Base-by-base conservation (phyloP, 2,888 invertebrate genomes). In the Hydraecia micacea region DNA sequence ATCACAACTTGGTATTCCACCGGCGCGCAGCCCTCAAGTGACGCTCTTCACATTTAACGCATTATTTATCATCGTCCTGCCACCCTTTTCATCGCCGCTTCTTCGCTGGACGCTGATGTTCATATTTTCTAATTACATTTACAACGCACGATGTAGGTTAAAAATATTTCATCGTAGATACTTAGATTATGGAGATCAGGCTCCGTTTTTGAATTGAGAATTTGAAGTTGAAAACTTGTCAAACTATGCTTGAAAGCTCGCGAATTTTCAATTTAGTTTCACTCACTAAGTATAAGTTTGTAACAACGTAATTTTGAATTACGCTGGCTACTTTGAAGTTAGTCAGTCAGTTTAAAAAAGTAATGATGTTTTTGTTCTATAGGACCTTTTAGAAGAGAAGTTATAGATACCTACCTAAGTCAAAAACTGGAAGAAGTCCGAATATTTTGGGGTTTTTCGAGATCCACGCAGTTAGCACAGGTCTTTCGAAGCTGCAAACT, bases 11-110 rank as follows among this genome's bases (percentile, higher is more conserved):
- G 67, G 60, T 84, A 83, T 87, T 86, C 84, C 73, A 71, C 62
- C 39, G 65, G 72, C 72, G 65, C 75, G 9, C 87, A 88, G 84
- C 90, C 91, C 92, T 91, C 91, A 87, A 90, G 90, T 90, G 91
- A 87, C 85, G 85, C 86, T 86, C 81, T 92, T 91, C 93, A 94
- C 94, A 94, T 95, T 96, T 94, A 95, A 93, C 93, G 93, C 93
- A 91, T 93, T 93, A 92, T 94, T 93, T 93, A 93, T 94, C 94
- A 93, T 93, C 93, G 91, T 92, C 91, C 90, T 91, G 90, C 91
- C 90, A 91, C 90, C 92, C 92, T 93, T 94, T 89, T 94, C 94
- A 93, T 90, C 92, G 92, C 88, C 89, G 90, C 90, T 93, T 92
- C 93, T 93, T 93, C 83, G 88, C 88, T 90, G 87, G 88, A 89